Evolutionary conservation across 1,140 invertebrate genomes (phyloP).

Genomic region (Parasteatoda tepidariorum): DNA sequence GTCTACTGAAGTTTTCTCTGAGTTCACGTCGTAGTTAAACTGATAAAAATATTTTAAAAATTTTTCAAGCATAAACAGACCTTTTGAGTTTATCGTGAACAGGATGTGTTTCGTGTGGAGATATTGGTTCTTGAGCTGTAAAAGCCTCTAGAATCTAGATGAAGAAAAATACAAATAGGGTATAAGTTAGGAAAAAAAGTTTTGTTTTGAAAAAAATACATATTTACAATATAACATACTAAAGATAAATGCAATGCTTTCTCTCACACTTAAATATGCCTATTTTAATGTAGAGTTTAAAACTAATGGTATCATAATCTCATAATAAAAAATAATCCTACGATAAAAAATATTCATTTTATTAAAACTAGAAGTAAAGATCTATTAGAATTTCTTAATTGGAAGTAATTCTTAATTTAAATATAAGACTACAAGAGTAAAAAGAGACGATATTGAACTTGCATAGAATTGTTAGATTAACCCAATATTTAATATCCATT

Average conservation of each 20-base stretch:
- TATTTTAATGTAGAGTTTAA: background rate
- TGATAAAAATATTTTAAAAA: no score
- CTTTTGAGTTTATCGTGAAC: slow-evolving; percentile 5
- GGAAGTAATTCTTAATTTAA: no score
- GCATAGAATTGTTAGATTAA: no score
- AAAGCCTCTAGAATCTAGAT: background rate
- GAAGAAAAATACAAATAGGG: background rate
- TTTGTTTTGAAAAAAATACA: background rate
- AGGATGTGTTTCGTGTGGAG: background rate
- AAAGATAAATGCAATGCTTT: background rate
- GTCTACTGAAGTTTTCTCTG: no score
- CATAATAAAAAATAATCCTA: background rate
- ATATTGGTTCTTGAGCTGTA: background rate
- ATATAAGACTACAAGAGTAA: no score
- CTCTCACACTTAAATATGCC: background rate
- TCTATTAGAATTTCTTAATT: no score
- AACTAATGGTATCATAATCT: background rate
- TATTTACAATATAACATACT: background rate
- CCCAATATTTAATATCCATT: no score
- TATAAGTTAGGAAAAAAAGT: background rate
- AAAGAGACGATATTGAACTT: no score
- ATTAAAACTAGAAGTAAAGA: no score
- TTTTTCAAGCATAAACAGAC: no score
- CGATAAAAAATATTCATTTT: no score
- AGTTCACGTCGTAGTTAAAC: no score